Evolutionary conservation across 2,797 vertebrate genomes (phyloP), one percentile per base, ranked within the genome.

Genomic region (Esox masquinongy): DNA sequence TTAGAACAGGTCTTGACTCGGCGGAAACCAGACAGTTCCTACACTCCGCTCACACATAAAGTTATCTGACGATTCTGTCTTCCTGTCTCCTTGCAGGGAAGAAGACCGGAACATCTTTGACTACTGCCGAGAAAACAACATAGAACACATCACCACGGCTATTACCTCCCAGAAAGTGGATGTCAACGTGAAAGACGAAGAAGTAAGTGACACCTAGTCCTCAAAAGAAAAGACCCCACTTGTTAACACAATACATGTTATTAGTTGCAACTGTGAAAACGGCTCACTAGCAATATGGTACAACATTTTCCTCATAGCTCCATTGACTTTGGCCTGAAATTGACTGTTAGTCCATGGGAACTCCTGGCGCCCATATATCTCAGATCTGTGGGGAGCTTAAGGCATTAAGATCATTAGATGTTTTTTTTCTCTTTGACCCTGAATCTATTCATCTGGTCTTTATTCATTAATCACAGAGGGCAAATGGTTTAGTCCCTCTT

Each of bases 61-160:
- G 53, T 34, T 22, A 14, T 69, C 26, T 7, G 11, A 66, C 19
- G 34, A 34, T 29, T 53, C 29, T 39, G 17, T 17, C 29, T 67
- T 63, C 17, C 34, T 24, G 64, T 4, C 2, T 47, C 31, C 68
- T 5, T 11, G 70, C 88, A 99, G 97, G 90, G 98, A 99, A 92
- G 98, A 99, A 91, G 97, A 99, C 90, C 99, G 97, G 90, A 97
- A 98, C 89, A 97, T 99, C 86, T 99, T 99, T 91, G 97, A 99
- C 92, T 97, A 97, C 93, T 99, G 98, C 93, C 94, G 97, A 94
- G 97, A 99, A 93, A 99, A 99, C 92, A 97, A 99, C 93, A 96
- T 99, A 56, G 94, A 97, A 77, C 93, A 93, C 77, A 87, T 99
- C 92, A 95, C 91, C 85, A 93, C 94, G 87, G 97, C 96, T 88